Evolutionary conservation across 2,797 vertebrate species (phyloP).

Genomic region (Otolemur crassicaudatus): DNA sequence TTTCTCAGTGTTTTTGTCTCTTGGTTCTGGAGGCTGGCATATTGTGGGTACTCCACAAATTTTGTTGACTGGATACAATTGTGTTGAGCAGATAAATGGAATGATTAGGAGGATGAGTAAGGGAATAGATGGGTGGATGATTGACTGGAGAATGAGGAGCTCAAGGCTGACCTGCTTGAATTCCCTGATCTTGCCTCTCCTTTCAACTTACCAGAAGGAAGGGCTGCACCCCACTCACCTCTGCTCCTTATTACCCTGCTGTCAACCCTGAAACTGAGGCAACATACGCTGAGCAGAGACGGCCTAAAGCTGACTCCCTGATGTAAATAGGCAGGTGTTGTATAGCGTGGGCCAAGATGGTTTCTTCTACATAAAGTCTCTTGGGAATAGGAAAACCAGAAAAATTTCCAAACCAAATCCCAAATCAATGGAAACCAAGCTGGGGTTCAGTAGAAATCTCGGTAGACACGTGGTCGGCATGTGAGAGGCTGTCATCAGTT

Average conservation of each 20-base stretch:
- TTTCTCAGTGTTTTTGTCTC: not conserved
- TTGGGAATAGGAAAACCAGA: not conserved
- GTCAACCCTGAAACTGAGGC: not conserved
- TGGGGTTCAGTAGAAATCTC: not conserved
- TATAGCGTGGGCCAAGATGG: not conserved
- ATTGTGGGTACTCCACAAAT: not conserved
- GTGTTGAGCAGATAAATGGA: not conserved
- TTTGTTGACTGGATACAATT: not conserved
- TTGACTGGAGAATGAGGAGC: not conserved
- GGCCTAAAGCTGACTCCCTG: not conserved
- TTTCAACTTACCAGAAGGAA: not conserved
- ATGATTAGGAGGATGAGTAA: not conserved
- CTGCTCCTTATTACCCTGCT: not conserved
- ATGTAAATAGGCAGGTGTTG: not conserved
- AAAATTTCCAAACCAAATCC: not conserved
- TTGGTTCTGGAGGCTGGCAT: not conserved
- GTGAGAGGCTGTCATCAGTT: not conserved
- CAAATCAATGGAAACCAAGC: not conserved
- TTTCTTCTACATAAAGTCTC: not conserved
- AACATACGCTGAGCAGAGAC: not conserved
- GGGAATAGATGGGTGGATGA: not conserved
- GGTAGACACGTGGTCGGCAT: not conserved
- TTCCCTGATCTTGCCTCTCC: not conserved
- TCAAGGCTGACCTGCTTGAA: not conserved
- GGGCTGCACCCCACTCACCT: not conserved